phyloP scores from a whole-genome alignment of 2,797 vertebrate genomes.

The Leuciscus waleckii region DNA sequence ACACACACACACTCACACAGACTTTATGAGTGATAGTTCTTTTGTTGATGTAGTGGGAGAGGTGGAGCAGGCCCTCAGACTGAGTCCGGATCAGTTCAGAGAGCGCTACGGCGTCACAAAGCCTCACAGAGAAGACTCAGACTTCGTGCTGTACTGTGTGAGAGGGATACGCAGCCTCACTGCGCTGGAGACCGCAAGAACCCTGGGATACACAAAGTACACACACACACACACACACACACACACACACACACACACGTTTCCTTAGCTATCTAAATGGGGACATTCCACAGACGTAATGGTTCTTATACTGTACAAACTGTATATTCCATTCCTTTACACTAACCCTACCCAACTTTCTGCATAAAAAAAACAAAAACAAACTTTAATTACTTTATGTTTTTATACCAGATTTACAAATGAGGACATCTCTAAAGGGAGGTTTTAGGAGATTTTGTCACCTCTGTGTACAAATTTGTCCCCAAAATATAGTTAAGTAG shows the following conservation, averaged over 20 bases:
- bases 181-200: slow-evolving; percentile 46
- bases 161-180: slow-evolving; percentile 56
- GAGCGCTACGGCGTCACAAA: slow-evolving; percentile 39
- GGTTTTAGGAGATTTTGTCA: no score
- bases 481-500: no score
- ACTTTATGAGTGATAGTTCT: background rate
- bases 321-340: no score
- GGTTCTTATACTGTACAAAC: no score
- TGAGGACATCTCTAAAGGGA: no score
- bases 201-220: slow-evolving; percentile 55
- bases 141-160: slow-evolving; percentile 57
- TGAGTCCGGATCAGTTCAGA: slow-evolving; percentile 54
- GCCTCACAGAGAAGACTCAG: slow-evolving; percentile 40
- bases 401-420: no score
- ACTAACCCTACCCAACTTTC: no score
- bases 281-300: no score
- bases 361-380: no score
- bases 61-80: slow-evolving; percentile 46
- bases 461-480: no score
- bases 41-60: slow-evolving; percentile 48
- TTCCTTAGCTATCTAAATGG: no score
- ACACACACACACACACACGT: background rate
- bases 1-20: background rate
- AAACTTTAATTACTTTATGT: no score
- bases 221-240: background rate